Evolutionary conservation across 2,888 invertebrate genomes (phyloP).

Genomic region (Lithophane socia): DNA sequence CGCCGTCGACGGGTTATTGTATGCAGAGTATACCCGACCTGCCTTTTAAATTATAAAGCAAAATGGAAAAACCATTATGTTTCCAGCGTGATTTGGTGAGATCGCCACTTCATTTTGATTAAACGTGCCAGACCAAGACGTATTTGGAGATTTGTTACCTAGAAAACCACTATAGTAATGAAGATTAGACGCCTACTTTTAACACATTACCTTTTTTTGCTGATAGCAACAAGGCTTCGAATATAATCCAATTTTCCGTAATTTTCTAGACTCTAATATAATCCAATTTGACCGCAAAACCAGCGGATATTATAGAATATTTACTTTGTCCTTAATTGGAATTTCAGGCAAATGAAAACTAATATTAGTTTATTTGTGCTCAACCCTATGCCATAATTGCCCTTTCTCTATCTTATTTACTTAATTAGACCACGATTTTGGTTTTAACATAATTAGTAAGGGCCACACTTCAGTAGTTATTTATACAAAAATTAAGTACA

Average conservation of each 20-base stretch:
- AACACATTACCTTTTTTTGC: conserved; percentile 33
- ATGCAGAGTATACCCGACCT: conserved; percentile 26
- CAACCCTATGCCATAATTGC: not conserved
- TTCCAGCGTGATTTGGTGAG: conserved; percentile 46
- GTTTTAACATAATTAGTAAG: conserved; percentile 28
- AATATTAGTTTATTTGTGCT: conserved; percentile 15
- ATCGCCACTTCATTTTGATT: conserved; percentile 65
- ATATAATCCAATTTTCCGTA: conserved; percentile 31
- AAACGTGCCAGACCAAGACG: conserved; percentile 56
- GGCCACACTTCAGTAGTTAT: not conserved
- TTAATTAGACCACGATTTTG: not conserved
- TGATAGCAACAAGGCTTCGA: conserved; percentile 14
- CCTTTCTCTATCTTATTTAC: not conserved
- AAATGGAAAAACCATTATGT: conserved; percentile 63
- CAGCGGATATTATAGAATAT: conserved; percentile 22
- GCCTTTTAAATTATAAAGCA: conserved; percentile 62
- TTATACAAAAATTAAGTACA: conserved; percentile 5
- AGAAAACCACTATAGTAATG: conserved; percentile 43
- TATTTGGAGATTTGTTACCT: conserved; percentile 54
- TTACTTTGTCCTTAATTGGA: conserved; percentile 36
- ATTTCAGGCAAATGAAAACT: conserved; percentile 17
- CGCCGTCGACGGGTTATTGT: conserved; percentile 51
- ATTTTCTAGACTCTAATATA: conserved; percentile 30
- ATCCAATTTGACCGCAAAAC: conserved; percentile 22
- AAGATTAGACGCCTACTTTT: conserved; percentile 52